Base-by-base conservation (phyloP, 1,140 invertebrate genomes). In the Drosophila pallidifrons region DNA sequence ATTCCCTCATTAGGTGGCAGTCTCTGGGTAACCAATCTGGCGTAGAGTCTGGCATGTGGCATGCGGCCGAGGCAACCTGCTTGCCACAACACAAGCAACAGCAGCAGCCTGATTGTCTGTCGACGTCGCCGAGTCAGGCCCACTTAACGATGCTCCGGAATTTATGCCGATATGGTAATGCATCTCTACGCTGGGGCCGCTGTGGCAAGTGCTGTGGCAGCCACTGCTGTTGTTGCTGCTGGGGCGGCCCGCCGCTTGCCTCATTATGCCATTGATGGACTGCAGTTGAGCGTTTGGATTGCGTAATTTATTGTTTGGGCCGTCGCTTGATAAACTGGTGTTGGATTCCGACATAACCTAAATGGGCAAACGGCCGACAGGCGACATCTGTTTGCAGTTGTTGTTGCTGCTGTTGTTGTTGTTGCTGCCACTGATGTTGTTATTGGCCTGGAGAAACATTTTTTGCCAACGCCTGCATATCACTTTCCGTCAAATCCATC, bases 251-350 rank as follows among this genome's bases (percentile, higher is more conserved):
- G 64, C 58, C 57, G 73, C 66, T 73, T 74, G 81, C 83, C 88
- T 91, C 88, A 88, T 91, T 91, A 91, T 91, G 88, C 85, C 88
- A 88, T 91, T 91, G 88, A 91, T 91, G 88, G 88, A 91, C 88
- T 91, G 76, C 87, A 91, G 88, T 91, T 85, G 88, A 88, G 90
- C 89, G 82, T 89, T 91, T 80, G 89, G 89, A 91, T 91, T 91
- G 89, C 89, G 89, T 91, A 91, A 91, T 91, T 91, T 91, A 91
- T 91, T 91, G 89, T 89, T 91, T 88, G 87, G 81, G 77, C 85
- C 72, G 76, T 81, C 60, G 81, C 77, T 77, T 91, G 89, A 91
- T 91, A 91, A 91, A 91, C 90, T 89, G 81, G 79, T 91, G 87
- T 90, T 81, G 76, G 61, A 81, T 79, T 67, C 74, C 71, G 65